phyloP scores from a whole-genome alignment of 2,888 invertebrate species.

The Nomada goodeniana region DNA sequence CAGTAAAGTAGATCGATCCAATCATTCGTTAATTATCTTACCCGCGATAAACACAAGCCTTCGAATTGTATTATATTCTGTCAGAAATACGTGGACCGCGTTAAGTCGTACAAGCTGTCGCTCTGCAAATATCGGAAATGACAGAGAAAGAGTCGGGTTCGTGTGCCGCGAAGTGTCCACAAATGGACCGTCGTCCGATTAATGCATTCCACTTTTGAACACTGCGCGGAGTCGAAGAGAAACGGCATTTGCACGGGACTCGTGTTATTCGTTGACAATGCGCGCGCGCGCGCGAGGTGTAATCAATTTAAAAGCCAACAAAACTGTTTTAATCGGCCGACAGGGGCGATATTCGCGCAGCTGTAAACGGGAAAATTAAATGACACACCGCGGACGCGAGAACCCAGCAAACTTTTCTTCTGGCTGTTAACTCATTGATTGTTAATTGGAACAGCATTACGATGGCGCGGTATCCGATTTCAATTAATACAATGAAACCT shows the following conservation, averaged over 20 bases:
- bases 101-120: not conserved
- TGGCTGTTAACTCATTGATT: not conserved
- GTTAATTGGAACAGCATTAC: not conserved
- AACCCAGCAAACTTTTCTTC: not conserved
- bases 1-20: too few species aligned
- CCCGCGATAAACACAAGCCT: too few species aligned
- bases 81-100: too few species aligned
- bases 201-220: not conserved
- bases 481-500: not conserved
- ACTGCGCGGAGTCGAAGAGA: not conserved
- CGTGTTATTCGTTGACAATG: conserved; percentile 17
- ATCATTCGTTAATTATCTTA: too few species aligned
- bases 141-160: not conserved
- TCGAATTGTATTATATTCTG: too few species aligned
- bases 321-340: conserved; percentile 40
- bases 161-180: not conserved
- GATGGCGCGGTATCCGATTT: not conserved
- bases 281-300: not conserved
- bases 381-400: not conserved
- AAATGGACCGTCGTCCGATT: conserved; percentile 10
- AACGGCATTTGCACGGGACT: conserved; percentile 12
- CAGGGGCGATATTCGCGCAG: conserved; percentile 1
- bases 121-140: not conserved
- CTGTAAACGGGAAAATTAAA: conserved; percentile 2
- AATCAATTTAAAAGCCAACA: conserved; percentile 25